A percentile compares a stretch with the other conserved stretches of the same genome.
Conservation (phyloP, 2,888 invertebrate species). For the Caenorhabditis wallacei region DNA sequence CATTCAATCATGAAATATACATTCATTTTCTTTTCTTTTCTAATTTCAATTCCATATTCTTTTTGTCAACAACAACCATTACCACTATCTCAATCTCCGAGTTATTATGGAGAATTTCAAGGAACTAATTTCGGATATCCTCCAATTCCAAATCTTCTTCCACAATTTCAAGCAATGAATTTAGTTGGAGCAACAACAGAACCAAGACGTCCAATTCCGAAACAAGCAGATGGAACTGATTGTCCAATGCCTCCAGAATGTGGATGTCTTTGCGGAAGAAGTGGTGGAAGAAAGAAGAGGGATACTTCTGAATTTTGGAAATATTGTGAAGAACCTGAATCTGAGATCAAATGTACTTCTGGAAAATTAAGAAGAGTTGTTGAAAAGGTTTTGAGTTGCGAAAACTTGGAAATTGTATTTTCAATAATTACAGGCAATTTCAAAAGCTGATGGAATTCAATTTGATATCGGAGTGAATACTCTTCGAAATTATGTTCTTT, state of each 20-base stretch:
- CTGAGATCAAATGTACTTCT: constrained; percentile 50
- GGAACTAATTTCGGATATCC: constrained; percentile 45
- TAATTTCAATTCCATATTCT: constrained; percentile 6
- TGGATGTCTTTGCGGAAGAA: constrained; percentile 57
- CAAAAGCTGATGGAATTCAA: constrained; percentile 22
- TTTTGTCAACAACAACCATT: constrained; percentile 43
- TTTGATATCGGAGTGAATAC: constrained; percentile 47
- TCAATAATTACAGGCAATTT: constrained; percentile 31
- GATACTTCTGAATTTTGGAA: constrained; percentile 24
- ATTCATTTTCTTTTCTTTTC: constrained; percentile 6
- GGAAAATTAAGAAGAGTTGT: constrained; percentile 48
- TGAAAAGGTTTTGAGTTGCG: constrained; percentile 16
- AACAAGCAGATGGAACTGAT: constrained; percentile 56
- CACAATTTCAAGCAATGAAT: constrained; percentile 49
- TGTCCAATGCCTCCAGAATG: constrained; percentile 60
- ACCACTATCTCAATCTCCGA: constrained; percentile 27
- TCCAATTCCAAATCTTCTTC: constrained; percentile 40
- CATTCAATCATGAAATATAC: constrained; percentile 10
- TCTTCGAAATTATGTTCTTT: constrained; percentile 50
- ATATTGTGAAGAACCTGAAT: constrained; percentile 20
- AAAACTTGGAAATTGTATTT: background rate
- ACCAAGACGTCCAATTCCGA: constrained; percentile 43
- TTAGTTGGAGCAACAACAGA: constrained; percentile 43
- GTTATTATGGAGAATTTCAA: constrained; percentile 50
- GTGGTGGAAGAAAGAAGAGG: constrained; percentile 51